Evolutionary conservation across 2,797 vertebrate genomes (phyloP).

Genomic region (Notolepis coatsorum): DNA sequence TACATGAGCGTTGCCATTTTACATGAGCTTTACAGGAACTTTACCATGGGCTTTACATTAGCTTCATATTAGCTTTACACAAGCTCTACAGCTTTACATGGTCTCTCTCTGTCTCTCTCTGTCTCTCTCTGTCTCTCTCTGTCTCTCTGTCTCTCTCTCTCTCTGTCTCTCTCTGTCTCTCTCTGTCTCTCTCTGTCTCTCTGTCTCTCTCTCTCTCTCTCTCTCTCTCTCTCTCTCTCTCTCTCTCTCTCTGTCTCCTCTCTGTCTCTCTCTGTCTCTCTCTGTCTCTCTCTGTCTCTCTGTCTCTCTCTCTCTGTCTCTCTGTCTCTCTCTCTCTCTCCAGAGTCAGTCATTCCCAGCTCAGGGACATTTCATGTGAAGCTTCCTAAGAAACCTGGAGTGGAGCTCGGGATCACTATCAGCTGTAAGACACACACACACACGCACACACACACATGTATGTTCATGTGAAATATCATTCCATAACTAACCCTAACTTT

Average conservation of each 20-base stretch:
- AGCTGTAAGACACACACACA: constrained; percentile 90
- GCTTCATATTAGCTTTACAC: no score
- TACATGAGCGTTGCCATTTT: no score
- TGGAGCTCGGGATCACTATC: constrained; percentile 98
- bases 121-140: neutral
- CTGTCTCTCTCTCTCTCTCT: neutral
- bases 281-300: neutral
- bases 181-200: neutral
- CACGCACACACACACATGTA: neutral
- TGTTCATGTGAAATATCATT: no score
- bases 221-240: neutral
- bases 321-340: constrained; percentile 31
- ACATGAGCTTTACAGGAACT: no score
- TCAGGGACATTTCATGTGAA: constrained; percentile 99
- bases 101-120: neutral
- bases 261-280: no score
- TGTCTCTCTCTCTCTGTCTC: constrained; percentile 22
- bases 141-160: neutral
- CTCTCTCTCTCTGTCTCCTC: neutral
- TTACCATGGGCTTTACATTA: no score
- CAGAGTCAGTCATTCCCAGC: constrained; percentile 98
- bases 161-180: neutral
- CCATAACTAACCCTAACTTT: no score
- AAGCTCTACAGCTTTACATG: no score
- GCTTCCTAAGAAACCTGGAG: constrained; percentile 96